Base-by-base conservation (phyloP, 2,113 vertebrate genomes). In the Entelurus aequoreus region DNA sequence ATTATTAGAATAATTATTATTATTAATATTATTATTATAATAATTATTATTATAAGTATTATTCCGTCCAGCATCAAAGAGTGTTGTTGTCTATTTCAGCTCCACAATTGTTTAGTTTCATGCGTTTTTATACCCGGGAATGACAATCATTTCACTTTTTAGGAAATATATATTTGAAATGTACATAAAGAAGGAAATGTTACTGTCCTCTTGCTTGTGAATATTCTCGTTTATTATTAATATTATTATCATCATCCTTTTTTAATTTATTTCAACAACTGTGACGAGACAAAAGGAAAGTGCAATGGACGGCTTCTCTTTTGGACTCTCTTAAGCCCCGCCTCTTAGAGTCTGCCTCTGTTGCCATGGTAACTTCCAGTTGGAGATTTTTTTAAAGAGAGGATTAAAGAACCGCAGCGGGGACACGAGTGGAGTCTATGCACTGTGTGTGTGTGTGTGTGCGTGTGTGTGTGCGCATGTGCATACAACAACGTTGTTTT, bases 91-190 rank as follows among this genome's bases (percentile, higher is more conserved):
- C 28, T 10, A 42, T 10, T 42, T 42, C 8, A 42, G 40, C 40
- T 42, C 10, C 40, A 42, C 40, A 28, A 28, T 42, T 88, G 89
- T 87, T 86, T 91, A 0, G 28, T 88, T 76, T 75, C 63, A 79
- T 81, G 81, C 75, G 86, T 89, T 90, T 86, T 85, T 12, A 11
- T 46, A 90, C 86, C 77, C 79, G 52, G 70, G 84, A 78, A 82
- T 82, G 89, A 91, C 90, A 92, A 91, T 90, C 89, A 87, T 46
- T 28, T 28, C 10, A 46, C 42, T 46, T 46, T 46, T 8, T 42
- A 46, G 12, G 42, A 11, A 46, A 11, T 8, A 46, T 4, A 46
- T 4, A 46, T 46, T 4, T 46, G 12, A 4, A 48, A 72, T 78
- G 83, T 66, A 69, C 15, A 69, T 19, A 78, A 58, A 71, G 62